These are phyloP conservation scores for Ginglymostoma cirratum DNA, from an alignment of 2,113 vertebrate species.

Conservation along the genomic window DNA sequence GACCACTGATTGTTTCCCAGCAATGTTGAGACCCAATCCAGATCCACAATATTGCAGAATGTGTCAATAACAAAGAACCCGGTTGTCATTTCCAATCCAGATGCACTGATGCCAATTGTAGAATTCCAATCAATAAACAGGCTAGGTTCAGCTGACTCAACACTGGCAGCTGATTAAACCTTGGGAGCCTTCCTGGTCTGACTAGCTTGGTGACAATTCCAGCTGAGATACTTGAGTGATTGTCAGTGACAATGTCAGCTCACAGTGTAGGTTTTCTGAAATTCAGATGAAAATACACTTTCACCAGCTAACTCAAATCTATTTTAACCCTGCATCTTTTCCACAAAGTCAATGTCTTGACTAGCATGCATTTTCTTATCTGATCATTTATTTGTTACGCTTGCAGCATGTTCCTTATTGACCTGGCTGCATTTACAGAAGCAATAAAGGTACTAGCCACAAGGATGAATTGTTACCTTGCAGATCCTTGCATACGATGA, in stretches of 20 bases:
- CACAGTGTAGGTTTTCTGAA: neutral
- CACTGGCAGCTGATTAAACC: neutral
- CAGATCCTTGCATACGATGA: neutral
- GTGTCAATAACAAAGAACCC: neutral
- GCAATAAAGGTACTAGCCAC: neutral
- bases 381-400: neutral
- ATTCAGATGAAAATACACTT: neutral
- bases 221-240: neutral
- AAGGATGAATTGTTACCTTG: neutral
- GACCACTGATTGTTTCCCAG: neutral
- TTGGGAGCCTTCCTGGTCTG: neutral
- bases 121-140: neutral
- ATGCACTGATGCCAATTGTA: neutral
- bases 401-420: neutral
- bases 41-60: neutral
- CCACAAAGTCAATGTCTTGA: neutral
- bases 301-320: neutral
- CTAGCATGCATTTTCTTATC: neutral
- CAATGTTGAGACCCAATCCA: neutral
- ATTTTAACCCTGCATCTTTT: neutral
- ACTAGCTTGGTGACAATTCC: neutral
- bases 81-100: neutral
- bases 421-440: neutral
- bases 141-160: neutral
- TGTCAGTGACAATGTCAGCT: neutral